These are phyloP conservation scores for Propithecus perrieri DNA, from an alignment of 2,797 vertebrate genomes.

Conservation along the genomic window DNA sequence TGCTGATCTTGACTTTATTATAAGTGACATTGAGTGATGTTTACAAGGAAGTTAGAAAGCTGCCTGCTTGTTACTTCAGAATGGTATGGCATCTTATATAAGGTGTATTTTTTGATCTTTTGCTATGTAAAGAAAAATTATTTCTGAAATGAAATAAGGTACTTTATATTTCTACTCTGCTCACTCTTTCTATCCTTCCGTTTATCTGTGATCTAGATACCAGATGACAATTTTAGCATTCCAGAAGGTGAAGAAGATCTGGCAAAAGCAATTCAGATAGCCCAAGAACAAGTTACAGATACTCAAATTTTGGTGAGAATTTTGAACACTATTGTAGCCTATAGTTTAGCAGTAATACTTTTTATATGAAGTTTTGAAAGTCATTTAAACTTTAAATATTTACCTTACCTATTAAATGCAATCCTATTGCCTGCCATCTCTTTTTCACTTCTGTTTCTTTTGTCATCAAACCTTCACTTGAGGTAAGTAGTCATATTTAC, in stretches of 20 bases:
- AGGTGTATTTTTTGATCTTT: not conserved
- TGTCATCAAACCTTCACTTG: not conserved
- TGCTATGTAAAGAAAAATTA: constrained; percentile 25
- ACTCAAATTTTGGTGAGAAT: constrained; percentile 81
- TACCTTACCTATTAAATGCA: not conserved
- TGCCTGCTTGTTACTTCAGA: not conserved
- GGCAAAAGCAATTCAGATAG: constrained; percentile 82
- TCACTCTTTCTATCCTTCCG: not conserved
- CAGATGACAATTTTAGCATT: constrained; percentile 84
- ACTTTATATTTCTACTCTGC: not conserved
- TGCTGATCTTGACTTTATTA: not conserved
- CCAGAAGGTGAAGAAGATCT: constrained; percentile 89
- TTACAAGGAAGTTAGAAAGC: not conserved
- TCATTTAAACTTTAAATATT: not conserved
- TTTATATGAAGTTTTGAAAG: not conserved
- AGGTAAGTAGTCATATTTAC: not conserved
- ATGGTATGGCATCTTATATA: not conserved
- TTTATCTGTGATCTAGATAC: constrained; percentile 79
- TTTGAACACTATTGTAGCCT: not conserved
- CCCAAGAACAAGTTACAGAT: constrained; percentile 83
- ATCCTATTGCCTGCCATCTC: not conserved
- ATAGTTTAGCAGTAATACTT: not conserved
- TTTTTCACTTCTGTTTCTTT: not conserved
- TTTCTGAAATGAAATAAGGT: constrained; percentile 38
- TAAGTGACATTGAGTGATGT: constrained; percentile 13